Percentiles rank a stretch among this genome's conserved stretches.
Conservation (phyloP, 2,113 vertebrate genomes). For the Xenus cinereus region DNA sequence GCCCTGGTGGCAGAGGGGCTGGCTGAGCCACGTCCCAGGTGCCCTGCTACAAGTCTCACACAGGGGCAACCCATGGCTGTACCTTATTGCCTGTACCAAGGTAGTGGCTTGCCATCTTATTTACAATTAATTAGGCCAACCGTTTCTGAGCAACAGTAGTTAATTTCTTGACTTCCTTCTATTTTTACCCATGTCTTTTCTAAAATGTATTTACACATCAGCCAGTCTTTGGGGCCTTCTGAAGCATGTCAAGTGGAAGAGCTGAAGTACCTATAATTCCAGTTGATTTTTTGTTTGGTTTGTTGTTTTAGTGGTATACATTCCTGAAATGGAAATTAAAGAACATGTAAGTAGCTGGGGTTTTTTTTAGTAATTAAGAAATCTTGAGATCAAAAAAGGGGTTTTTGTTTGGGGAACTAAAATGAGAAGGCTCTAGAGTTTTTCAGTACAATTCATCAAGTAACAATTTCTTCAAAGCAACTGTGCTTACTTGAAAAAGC, state of each 20-base stretch:
- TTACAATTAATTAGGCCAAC: not conserved
- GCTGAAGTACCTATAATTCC: not conserved
- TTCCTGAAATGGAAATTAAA: not conserved
- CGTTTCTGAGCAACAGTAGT: not conserved
- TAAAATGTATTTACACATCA: slow-evolving; percentile 24
- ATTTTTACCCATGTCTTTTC: not conserved
- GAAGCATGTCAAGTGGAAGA: not conserved
- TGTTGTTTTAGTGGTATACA: not conserved
- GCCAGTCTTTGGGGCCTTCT: not conserved
- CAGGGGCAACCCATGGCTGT: accelerated
- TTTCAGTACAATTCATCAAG: not conserved
- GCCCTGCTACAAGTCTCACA: not conserved
- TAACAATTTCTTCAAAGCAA: not conserved
- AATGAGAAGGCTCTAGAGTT: not conserved
- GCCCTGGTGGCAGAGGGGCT: not conserved
- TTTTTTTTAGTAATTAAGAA: not conserved
- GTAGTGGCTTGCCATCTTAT: not conserved
- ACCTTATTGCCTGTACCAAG: not conserved
- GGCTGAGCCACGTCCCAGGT: accelerated
- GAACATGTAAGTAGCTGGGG: not conserved
- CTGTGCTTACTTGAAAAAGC: not conserved
- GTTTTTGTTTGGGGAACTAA: not conserved
- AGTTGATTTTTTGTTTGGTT: not conserved
- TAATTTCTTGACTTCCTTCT: slow-evolving; percentile 7
- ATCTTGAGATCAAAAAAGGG: not conserved